Base-by-base conservation (phyloP, 2,888 invertebrate genomes). In the Acronicta alni region DNA sequence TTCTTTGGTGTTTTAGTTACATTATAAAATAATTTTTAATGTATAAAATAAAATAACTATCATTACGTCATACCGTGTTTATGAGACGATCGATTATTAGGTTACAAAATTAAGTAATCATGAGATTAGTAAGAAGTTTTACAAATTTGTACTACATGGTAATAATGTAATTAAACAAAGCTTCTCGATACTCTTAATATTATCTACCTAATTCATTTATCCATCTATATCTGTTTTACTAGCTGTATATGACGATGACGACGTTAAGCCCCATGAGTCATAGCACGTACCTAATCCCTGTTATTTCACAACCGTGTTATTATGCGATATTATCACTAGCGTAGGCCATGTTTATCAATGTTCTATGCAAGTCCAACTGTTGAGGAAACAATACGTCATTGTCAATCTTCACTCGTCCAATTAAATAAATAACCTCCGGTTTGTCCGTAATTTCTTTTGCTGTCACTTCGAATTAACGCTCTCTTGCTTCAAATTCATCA, bases 381-480 rank as follows among this genome's bases (percentile, higher is more conserved):
- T 79, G 82, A 87, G 87, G 88, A 88, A 90, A 90, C 84, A 87
- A 90, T 92, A 85, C 83, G 82, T 93, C 92, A 89, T 85, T 91
- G 91, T 91, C 92, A 89, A 88, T 87, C 86, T 85, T 83, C 80
- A 80, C 85, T 86, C 85, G 83, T 81, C 83, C 86, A 89, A 88
- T 89, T 87, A 89, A 87, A 89, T 85, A 78, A 79, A 80, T 81
- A 75, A 72, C 78, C 78, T 73, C 77, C 75, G 75, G 70, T 71
- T 65, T 64, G 78, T 65, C 70, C 48, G 78, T 77, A 67, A 68
- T 73, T 75, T 71, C 68, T 77, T 71, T 61, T 20, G 44, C 59
- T 77, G 72, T 77, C 72, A 73, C 68, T 46, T 49, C 57, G 67
- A 75, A 73, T 77, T 68, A 70, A 69, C 74, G 64, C 26, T 37